Conservation (phyloP, 2,888 invertebrate genomes). For the Stenichneumon culpator region DNA sequence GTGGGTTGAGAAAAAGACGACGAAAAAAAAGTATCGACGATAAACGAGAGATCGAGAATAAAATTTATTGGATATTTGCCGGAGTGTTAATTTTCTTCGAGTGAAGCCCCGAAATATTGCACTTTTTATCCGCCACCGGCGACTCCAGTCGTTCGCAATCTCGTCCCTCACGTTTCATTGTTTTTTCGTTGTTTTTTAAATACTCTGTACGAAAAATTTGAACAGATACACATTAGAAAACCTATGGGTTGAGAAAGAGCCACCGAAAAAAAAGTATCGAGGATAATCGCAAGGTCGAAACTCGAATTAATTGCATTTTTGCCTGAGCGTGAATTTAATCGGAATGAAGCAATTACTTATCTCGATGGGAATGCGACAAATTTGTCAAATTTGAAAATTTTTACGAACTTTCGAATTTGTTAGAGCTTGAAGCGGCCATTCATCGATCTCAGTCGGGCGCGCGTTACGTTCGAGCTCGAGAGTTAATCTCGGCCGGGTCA, state of each 20-base stretch:
- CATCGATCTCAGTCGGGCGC: constrained; percentile 12
- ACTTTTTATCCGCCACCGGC: no score
- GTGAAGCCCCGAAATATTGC: no score
- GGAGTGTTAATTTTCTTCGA: no score
- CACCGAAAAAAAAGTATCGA: no score
- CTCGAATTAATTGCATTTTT: background rate
- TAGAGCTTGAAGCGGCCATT: background rate
- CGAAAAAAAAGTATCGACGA: no score
- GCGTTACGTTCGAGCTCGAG: constrained; percentile 44
- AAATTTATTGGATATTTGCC: background rate
- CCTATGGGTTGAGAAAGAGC: no score
- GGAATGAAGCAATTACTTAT: background rate
- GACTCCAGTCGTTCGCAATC: constrained; percentile 13
- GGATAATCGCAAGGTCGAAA: background rate
- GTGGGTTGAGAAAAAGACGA: no score
- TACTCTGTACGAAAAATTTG: background rate
- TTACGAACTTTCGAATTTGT: no score
- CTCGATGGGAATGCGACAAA: background rate
- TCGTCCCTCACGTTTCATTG: constrained; percentile 13
- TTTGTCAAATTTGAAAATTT: constrained; percentile 4
- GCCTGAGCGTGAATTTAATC: background rate
- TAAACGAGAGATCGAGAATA: background rate
- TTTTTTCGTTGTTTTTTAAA: background rate
- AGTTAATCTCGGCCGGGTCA: constrained; percentile 76
- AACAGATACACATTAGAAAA: background rate